phyloP scores from a whole-genome alignment of 2,797 vertebrate species.

The Cetoscarus ocellatus region DNA sequence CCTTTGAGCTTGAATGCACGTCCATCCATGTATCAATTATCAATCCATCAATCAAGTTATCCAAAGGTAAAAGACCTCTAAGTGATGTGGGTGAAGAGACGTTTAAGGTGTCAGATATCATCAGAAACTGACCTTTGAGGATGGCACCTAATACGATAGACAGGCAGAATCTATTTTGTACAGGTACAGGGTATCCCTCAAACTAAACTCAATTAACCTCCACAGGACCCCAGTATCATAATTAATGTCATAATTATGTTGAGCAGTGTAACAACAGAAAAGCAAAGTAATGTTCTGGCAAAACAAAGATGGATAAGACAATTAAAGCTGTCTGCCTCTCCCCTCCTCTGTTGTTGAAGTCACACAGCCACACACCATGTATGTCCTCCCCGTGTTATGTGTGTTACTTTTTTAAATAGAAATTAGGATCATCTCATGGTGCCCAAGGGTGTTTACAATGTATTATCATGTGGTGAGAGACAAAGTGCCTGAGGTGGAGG shows the following conservation, averaged over 20 bases:
- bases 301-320: slow-evolving; percentile 12
- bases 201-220: slow-evolving; percentile 32
- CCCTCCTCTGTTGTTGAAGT: background rate
- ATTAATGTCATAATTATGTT: slow-evolving; percentile 40
- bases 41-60: background rate
- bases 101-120: slow-evolving; percentile 30
- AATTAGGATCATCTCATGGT: background rate
- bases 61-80: background rate
- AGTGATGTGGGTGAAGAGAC: slow-evolving; percentile 3
- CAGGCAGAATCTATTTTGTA: slow-evolving; percentile 30
- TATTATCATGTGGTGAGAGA: slow-evolving; percentile 44
- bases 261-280: slow-evolving; percentile 15
- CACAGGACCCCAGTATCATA: slow-evolving; percentile 23
- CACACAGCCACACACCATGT: background rate
- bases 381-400: background rate
- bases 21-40: background rate
- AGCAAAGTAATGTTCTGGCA: background rate
- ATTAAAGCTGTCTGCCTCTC: slow-evolving; percentile 12
- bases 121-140: slow-evolving; percentile 16
- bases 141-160: slow-evolving; percentile 5
- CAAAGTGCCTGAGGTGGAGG: slow-evolving; percentile 25
- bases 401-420: slow-evolving; percentile 12
- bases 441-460: slow-evolving; percentile 34
- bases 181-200: slow-evolving; percentile 30
- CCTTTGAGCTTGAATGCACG: slow-evolving; percentile 28